phyloP scores from a whole-genome alignment of 2,888 invertebrate genomes.

The Plagiodera versicolora region DNA sequence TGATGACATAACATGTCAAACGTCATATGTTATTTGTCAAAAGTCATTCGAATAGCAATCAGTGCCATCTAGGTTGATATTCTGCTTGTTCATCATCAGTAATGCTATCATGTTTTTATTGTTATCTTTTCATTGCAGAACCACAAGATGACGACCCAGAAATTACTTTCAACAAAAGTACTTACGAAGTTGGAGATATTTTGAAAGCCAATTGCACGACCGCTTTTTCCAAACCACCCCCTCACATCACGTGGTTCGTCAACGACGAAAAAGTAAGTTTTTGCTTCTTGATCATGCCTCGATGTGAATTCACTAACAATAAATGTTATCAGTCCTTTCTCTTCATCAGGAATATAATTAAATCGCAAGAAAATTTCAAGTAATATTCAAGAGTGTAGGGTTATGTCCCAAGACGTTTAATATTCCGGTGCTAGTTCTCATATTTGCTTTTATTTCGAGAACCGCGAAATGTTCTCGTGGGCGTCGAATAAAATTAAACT shows the following conservation, averaged over 20 bases:
- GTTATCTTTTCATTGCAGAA: conserved; percentile 52
- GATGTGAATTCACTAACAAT: no score
- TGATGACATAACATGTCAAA: no score
- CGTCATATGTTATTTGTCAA: no score
- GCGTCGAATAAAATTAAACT: background rate
- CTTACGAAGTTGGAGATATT: conserved; percentile 67
- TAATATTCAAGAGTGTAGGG: no score
- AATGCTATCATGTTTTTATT: no score
- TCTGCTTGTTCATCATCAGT: no score
- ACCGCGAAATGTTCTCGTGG: background rate
- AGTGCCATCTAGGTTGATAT: no score
- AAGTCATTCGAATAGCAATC: no score
- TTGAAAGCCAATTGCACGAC: conserved; percentile 76
- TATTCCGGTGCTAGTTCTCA: no score
- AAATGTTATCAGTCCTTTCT: no score
- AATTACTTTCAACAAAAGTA: conserved; percentile 71
- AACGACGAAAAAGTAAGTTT: conserved; percentile 68
- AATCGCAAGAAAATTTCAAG: background rate
- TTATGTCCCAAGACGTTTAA: no score
- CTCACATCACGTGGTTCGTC: conserved; percentile 77
- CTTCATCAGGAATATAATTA: background rate
- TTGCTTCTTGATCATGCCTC: no score
- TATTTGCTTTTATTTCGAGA: background rate
- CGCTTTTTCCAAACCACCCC: conserved; percentile 70
- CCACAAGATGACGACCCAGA: conserved; percentile 70